Percentiles rank a stretch among this genome's conserved stretches.
phyloP scores from a whole-genome alignment of 2,797 vertebrate species.

The Coluber constrictor region DNA sequence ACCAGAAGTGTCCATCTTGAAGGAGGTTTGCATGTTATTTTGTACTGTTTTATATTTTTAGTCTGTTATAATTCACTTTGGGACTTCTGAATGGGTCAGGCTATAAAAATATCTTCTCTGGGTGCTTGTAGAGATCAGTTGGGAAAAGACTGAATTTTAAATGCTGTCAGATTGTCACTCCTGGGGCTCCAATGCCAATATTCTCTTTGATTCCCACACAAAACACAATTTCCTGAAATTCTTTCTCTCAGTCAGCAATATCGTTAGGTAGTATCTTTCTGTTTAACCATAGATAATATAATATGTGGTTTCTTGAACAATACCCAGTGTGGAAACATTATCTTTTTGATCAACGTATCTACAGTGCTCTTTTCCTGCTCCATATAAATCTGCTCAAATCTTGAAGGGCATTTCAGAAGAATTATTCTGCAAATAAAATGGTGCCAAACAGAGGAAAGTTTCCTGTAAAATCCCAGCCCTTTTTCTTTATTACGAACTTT shows the following conservation, averaged over 20 bases:
- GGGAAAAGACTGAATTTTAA: background rate
- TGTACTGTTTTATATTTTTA: background rate
- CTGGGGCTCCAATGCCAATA: background rate
- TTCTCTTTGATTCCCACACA: background rate
- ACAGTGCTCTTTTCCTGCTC: background rate
- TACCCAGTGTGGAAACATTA: background rate
- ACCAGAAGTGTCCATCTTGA: background rate
- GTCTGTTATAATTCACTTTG: background rate
- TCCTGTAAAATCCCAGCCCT: background rate
- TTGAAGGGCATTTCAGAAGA: background rate
- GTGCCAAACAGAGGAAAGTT: background rate
- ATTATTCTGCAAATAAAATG: background rate
- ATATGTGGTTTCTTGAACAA: background rate
- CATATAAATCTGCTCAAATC: background rate
- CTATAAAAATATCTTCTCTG: background rate
- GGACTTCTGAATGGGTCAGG: background rate
- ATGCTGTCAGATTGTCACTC: background rate
- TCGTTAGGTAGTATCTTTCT: background rate
- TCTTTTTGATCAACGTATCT: background rate
- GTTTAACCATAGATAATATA: background rate
- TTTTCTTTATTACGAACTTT: background rate
- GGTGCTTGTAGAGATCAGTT: background rate
- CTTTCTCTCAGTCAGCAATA: background rate
- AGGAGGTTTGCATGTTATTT: background rate
- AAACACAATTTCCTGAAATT: background rate